A percentile compares a stretch with the other conserved stretches of the same genome.
Evolutionary conservation across 1,140 invertebrate genomes (phyloP).

Genomic region (Pristionchus pacificus): DNA sequence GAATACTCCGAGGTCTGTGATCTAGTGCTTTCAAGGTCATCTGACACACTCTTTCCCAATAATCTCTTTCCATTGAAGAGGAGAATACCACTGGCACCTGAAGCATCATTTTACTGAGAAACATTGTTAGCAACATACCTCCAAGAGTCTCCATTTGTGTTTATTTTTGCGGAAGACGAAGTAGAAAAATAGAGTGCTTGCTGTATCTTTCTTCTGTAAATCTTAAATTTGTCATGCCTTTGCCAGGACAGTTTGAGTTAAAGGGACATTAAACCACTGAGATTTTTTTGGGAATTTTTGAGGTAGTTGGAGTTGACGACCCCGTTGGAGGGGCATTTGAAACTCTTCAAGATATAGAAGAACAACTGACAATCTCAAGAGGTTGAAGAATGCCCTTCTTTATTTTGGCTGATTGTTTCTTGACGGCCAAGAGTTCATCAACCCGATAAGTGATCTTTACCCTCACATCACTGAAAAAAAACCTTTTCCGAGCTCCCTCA

Average conservation of each 20-base stretch:
- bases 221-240: too few relatives aligned
- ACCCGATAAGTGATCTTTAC: constrained; percentile 21
- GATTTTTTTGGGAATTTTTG: too few relatives aligned
- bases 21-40: constrained; percentile 57
- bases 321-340: too few relatives aligned
- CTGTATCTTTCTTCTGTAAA: constrained; percentile 14
- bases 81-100: constrained; percentile 27
- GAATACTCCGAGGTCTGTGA: constrained; percentile 68
- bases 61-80: constrained; percentile 29
- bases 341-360: background rate
- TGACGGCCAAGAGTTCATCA: constrained; percentile 23
- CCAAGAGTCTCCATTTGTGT: constrained; percentile 32
- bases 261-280: too few relatives aligned
- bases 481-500: constrained; percentile 3
- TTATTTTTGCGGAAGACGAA: constrained; percentile 36
- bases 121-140: constrained; percentile 1
- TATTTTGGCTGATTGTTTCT: constrained; percentile 13
- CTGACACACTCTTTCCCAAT: constrained; percentile 28
- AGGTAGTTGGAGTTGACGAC: too few relatives aligned
- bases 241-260: too few relatives aligned
- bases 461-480: background rate
- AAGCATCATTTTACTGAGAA: background rate
- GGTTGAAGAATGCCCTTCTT: constrained; percentile 14
- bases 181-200: constrained; percentile 35
- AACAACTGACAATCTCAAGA: background rate